Conservation (phyloP, 1,140 invertebrate species). For the Zaprionus kolodkinae region DNA sequence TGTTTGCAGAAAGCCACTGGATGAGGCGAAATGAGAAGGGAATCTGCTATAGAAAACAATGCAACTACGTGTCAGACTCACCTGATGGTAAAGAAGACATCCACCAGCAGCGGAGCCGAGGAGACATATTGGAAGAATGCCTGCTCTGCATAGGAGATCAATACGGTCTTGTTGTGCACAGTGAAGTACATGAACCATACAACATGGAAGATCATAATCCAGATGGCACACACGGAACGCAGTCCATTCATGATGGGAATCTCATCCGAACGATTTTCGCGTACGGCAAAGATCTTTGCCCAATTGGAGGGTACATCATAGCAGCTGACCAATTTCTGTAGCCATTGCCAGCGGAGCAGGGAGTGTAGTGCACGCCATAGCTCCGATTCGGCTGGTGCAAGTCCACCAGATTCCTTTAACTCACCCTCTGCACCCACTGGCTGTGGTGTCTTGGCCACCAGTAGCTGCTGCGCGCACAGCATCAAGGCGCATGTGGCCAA, state of each 20-base stretch:
- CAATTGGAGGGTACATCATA: slow-evolving; percentile 76
- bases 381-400: slow-evolving; percentile 69
- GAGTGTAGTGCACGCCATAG: slow-evolving; percentile 61
- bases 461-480: slow-evolving; percentile 65
- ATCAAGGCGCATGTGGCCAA: slow-evolving; percentile 64
- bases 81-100: slow-evolving; percentile 84
- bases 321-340: slow-evolving; percentile 67
- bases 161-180: slow-evolving; percentile 76
- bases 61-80: slow-evolving; percentile 17
- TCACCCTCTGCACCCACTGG: neutral
- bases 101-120: slow-evolving; percentile 79
- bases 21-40: neutral
- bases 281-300: slow-evolving; percentile 64
- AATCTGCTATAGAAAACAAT: neutral
- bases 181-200: slow-evolving; percentile 84
- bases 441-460: slow-evolving; percentile 30
- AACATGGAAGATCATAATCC: slow-evolving; percentile 83
- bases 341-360: slow-evolving; percentile 37
- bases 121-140: slow-evolving; percentile 80
- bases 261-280: slow-evolving; percentile 50
- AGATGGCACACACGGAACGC: slow-evolving; percentile 79
- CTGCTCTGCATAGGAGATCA: slow-evolving; percentile 79
- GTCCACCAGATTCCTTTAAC: slow-evolving; percentile 5
- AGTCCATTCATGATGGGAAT: slow-evolving; percentile 82
- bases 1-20: slow-evolving; percentile 79